A percentile compares a stretch with the other conserved stretches of the same genome.
Conservation (phyloP, 2,113 vertebrate genomes). For the Gymnobelideus leadbeateri region DNA sequence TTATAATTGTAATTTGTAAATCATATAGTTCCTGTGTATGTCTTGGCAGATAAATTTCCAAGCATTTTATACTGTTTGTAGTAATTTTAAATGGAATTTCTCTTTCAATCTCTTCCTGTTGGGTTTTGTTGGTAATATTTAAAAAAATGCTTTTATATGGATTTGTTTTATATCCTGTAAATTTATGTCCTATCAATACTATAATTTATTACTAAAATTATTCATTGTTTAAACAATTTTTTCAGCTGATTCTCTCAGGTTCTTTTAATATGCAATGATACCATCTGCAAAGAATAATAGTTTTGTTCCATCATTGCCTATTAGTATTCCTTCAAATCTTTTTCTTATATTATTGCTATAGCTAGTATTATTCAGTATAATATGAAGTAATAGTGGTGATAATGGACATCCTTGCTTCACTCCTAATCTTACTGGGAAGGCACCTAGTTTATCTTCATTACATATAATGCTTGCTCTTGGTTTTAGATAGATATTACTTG, state of each 20-base stretch:
- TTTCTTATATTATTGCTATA: not conserved
- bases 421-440: not conserved
- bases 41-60: not conserved
- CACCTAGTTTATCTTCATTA: not conserved
- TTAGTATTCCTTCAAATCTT: not conserved
- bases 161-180: not conserved
- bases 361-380: not conserved
- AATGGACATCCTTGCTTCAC: not conserved
- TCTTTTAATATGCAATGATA: not conserved
- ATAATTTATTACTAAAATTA: too few relatives aligned
- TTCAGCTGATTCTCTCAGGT: not conserved
- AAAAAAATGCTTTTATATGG: too few relatives aligned
- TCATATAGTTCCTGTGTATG: not conserved
- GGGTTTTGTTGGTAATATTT: not conserved
- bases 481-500: not conserved
- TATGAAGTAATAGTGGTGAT: not conserved
- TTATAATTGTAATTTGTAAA: not conserved
- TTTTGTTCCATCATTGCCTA: not conserved
- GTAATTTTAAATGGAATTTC: not conserved
- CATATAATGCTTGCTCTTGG: not conserved
- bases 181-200: too few relatives aligned
- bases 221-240: not conserved
- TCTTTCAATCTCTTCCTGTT: not conserved
- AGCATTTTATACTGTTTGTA: not conserved
- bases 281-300: not conserved